phyloP scores from a whole-genome alignment of 2,113 vertebrate genomes.

The Anhinga anhinga region DNA sequence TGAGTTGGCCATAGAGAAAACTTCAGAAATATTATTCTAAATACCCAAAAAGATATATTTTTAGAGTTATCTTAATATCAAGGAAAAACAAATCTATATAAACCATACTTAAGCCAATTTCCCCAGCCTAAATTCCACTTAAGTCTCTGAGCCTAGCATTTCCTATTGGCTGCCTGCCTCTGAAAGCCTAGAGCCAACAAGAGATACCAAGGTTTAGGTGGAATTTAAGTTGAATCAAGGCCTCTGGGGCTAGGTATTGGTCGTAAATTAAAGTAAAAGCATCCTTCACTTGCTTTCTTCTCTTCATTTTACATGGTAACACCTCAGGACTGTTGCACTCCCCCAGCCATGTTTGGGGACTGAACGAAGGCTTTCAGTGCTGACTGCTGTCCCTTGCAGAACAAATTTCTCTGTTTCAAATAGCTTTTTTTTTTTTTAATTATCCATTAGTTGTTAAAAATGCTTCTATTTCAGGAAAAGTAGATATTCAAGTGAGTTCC shows the following conservation, averaged over 20 bases:
- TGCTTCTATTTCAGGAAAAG: neutral
- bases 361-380: neutral
- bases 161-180: neutral
- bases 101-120: neutral
- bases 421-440: too few species aligned
- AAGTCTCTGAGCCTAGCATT: neutral
- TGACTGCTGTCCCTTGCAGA: neutral
- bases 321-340: neutral
- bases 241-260: neutral
- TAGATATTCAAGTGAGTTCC: neutral
- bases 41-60: neutral
- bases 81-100: neutral
- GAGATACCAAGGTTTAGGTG: neutral
- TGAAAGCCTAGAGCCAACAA: neutral
- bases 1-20: neutral
- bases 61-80: neutral
- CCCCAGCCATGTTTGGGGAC: accelerated
- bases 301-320: neutral
- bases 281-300: neutral
- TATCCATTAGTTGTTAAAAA: neutral
- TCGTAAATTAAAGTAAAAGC: neutral
- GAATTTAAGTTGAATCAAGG: neutral
- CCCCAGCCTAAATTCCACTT: neutral
- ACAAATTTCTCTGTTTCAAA: neutral
- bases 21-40: neutral